A percentile compares a stretch with the other conserved stretches of the same genome.
Evolutionary conservation across 2,113 vertebrate genomes (phyloP).

Genomic region (Gopherus evgoodei): DNA sequence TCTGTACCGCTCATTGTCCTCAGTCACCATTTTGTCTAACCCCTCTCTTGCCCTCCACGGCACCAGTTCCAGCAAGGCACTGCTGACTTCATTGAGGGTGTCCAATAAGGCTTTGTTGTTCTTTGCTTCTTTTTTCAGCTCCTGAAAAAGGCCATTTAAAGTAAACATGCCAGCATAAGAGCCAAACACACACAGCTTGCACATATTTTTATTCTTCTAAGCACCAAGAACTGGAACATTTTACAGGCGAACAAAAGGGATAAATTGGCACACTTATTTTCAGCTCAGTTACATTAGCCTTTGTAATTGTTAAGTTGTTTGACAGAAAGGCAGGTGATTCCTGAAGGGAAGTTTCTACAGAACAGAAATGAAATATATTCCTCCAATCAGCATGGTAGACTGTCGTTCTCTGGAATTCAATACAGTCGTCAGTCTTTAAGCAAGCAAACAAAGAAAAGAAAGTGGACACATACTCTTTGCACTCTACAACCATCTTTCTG

Average conservation of each 20-base stretch:
- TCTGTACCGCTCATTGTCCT: slow-evolving; percentile 91
- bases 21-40: slow-evolving; percentile 90
- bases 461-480: not conserved
- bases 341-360: not conserved
- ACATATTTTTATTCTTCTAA: not conserved
- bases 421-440: not conserved
- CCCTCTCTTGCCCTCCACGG: slow-evolving; percentile 94
- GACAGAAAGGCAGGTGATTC: not conserved
- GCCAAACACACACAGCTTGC: not conserved
- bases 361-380: slow-evolving; percentile 1
- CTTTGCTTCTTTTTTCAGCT: slow-evolving; percentile 87
- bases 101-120: slow-evolving; percentile 86
- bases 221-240: not conserved
- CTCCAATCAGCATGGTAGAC: not conserved
- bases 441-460: slow-evolving; percentile 15
- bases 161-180: not conserved
- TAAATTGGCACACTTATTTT: not conserved
- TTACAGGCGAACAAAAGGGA: not conserved
- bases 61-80: slow-evolving; percentile 91
- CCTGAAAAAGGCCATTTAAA: slow-evolving; percentile 78
- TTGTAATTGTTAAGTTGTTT: not conserved
- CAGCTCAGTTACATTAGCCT: not conserved
- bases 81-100: slow-evolving; percentile 91
- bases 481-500: not conserved
- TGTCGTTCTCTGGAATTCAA: slow-evolving; percentile 18